phyloP scores from a whole-genome alignment of 1,140 invertebrate species.

The Augochlora pura region DNA sequence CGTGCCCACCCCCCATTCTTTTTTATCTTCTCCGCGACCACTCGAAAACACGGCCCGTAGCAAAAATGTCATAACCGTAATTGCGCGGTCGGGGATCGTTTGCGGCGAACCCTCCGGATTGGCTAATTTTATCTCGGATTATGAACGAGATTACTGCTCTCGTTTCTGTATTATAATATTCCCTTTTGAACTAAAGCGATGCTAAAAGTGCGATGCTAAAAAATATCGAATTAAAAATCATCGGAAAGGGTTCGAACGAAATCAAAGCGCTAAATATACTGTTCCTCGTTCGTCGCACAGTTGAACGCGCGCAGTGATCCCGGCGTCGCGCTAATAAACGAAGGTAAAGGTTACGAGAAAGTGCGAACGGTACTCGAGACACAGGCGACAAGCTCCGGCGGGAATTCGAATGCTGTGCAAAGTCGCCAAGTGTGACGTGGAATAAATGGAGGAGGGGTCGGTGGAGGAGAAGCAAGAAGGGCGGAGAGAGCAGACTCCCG shows the following conservation, averaged over 20 bases:
- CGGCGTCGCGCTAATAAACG: too few species aligned
- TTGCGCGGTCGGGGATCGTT: constrained; percentile 22
- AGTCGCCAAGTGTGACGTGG: constrained; percentile 30
- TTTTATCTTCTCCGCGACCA: constrained; percentile 18
- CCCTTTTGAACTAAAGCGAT: too few species aligned
- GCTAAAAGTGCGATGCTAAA: too few species aligned
- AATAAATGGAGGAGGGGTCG: constrained; percentile 49
- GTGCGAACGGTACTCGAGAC: not conserved
- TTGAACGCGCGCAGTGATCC: too few species aligned
- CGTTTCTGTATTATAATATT: too few species aligned
- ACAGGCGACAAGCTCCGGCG: not conserved
- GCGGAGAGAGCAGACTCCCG: constrained; percentile 20
- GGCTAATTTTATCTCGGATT: too few species aligned
- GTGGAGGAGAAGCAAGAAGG: constrained; percentile 19
- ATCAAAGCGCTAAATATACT: too few species aligned
- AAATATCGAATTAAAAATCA: too few species aligned
- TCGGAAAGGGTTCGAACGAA: too few species aligned
- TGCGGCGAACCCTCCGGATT: not conserved
- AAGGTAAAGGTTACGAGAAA: not conserved
- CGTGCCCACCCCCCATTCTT: not conserved
- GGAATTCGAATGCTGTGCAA: not conserved
- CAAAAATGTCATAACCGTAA: constrained; percentile 46
- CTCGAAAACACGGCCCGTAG: constrained; percentile 27
- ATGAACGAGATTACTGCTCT: too few species aligned
- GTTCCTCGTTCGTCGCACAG: too few species aligned